Conservation (phyloP, 2,113 vertebrate species). For the Spheniscus mendiculus region DNA sequence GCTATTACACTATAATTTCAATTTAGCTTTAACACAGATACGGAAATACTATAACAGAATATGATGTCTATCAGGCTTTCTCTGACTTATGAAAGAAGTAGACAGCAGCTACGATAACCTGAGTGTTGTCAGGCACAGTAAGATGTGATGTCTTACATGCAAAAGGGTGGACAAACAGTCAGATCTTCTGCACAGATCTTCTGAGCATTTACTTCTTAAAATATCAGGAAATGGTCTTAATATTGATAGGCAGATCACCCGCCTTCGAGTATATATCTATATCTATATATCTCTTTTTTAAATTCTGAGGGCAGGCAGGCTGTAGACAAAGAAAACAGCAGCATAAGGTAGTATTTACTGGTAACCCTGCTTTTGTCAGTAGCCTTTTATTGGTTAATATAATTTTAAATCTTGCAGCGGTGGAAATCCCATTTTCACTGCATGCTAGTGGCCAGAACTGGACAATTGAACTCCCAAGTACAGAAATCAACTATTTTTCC, state of each 20-base stretch:
- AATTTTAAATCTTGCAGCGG: not conserved
- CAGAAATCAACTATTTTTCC: not conserved
- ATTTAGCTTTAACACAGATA: not conserved
- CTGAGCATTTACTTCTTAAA: not conserved
- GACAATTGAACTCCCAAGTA: not conserved
- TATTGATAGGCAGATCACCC: not conserved
- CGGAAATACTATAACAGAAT: not conserved
- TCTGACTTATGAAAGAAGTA: not conserved
- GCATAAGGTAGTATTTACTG: not conserved
- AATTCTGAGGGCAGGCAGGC: not conserved
- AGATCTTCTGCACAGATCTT: not conserved
- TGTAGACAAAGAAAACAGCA: not conserved
- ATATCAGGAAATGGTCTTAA: not conserved
- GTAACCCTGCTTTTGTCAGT: not conserved
- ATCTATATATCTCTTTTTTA: not conserved
- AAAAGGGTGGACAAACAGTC: not conserved
- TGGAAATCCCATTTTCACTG: not conserved
- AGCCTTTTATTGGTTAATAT: not conserved
- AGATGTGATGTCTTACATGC: not conserved
- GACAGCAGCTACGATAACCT: not conserved
- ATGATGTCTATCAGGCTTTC: rapidly evolving
- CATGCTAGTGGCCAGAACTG: not conserved
- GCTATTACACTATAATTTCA: not conserved
- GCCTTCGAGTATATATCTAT: too few relatives aligned
- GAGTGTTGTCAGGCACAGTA: not conserved